These are phyloP conservation scores for Myotis findleyi DNA, from an alignment of 2,797 vertebrate species.

Conservation along the genomic window DNA sequence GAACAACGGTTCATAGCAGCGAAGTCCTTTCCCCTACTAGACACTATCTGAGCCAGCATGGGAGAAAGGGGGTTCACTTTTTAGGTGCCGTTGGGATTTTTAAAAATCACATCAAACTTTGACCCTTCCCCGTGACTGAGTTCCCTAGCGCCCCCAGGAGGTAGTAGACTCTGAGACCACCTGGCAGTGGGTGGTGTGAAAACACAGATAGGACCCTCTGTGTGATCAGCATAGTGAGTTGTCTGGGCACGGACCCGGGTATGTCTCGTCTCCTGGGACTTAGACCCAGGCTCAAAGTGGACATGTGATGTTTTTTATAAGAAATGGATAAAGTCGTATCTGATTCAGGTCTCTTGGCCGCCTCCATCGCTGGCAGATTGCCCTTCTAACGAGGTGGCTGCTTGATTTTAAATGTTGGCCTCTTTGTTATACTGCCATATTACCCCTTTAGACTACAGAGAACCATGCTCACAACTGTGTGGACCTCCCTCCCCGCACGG, in stretches of 20 bases:
- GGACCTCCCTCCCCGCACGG: background rate
- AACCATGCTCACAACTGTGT: background rate
- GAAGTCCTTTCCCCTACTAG: background rate
- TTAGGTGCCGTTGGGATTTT: background rate
- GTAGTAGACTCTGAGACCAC: background rate
- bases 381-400: background rate
- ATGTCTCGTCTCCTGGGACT: conserved; percentile 55
- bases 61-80: conserved; percentile 13
- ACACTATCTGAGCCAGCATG: background rate
- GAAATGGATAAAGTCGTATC: conserved; percentile 22
- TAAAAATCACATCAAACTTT: background rate
- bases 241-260: background rate
- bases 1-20: background rate
- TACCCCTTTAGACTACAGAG: background rate
- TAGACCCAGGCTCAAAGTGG: conserved; percentile 1
- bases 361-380: background rate
- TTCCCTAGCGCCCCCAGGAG: background rate
- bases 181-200: background rate
- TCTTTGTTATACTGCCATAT: background rate
- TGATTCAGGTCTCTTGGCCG: background rate
- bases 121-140: background rate
- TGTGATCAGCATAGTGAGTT: background rate
- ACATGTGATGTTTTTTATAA: conserved; percentile 19
- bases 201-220: background rate
- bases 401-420: conserved; percentile 9